These are phyloP conservation scores for Brachionus rotundiformis DNA, from an alignment of 1,140 invertebrate genomes.

Conservation along the genomic window DNA sequence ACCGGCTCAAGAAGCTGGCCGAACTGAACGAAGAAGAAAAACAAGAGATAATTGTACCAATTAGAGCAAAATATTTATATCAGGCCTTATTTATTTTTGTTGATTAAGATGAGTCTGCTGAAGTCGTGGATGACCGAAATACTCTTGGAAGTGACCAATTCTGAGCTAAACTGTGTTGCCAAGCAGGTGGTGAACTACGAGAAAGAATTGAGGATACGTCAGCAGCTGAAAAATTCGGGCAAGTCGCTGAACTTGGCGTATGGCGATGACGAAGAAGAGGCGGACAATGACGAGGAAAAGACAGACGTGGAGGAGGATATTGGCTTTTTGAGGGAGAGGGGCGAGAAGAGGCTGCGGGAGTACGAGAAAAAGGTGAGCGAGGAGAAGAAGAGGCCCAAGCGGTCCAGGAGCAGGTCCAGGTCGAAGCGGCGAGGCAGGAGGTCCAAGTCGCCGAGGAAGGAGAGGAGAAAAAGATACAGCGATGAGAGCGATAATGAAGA, in stretches of 20 bases:
- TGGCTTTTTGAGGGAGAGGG: slow-evolving; percentile 26
- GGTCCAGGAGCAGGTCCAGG: background rate
- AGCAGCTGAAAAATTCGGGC: slow-evolving; percentile 8
- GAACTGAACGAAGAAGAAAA: slow-evolving; percentile 29
- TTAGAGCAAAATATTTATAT: no score
- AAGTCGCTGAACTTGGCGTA: background rate
- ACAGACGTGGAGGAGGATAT: slow-evolving; percentile 13
- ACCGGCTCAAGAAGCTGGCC: background rate
- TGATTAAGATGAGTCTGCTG: slow-evolving; percentile 1
- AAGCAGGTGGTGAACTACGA: slow-evolving; percentile 38
- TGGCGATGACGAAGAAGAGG: slow-evolving; percentile 31
- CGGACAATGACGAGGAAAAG: slow-evolving; percentile 1
- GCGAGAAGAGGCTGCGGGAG: background rate
- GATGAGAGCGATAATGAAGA: slow-evolving; percentile 13
- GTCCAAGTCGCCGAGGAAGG: slow-evolving; percentile 1
- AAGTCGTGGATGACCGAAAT: slow-evolving; percentile 49
- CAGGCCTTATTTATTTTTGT: slow-evolving; percentile 10
- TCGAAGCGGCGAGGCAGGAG: background rate
- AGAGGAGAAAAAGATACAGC: background rate
- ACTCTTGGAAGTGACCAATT: slow-evolving; percentile 41
- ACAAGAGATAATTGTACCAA: slow-evolving; percentile 43
- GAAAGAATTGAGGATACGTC: slow-evolving; percentile 24
- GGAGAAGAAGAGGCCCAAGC: background rate
- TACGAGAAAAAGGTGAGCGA: background rate
- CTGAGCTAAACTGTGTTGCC: background rate